These are phyloP conservation scores for Euplexia lucipara DNA, from an alignment of 2,888 invertebrate genomes.

Conservation along the genomic window DNA sequence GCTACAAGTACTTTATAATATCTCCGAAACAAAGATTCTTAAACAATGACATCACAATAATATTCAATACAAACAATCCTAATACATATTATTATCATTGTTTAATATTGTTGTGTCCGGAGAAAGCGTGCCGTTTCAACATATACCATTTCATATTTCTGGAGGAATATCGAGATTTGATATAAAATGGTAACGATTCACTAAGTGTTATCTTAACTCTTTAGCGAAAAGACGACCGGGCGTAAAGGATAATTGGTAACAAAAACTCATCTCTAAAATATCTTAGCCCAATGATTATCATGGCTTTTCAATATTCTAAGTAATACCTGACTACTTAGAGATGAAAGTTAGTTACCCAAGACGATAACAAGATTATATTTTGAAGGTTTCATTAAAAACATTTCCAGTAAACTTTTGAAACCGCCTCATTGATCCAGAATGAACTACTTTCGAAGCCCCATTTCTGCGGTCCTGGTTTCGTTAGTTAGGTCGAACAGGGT, in stretches of 20 bases:
- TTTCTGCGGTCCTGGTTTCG: conserved; percentile 24
- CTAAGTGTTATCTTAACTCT: conserved; percentile 31
- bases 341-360: conserved; percentile 13
- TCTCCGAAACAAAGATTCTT: not conserved
- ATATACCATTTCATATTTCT: conserved; percentile 4
- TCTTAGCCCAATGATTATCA: conserved; percentile 19
- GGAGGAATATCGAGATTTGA: conserved; percentile 14
- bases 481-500: conserved; percentile 26
- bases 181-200: conserved; percentile 33
- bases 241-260: conserved; percentile 35
- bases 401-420: conserved; percentile 16
- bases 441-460: conserved; percentile 37
- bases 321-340: not conserved
- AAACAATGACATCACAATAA: conserved; percentile 1
- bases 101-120: not conserved
- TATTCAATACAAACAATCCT: not conserved
- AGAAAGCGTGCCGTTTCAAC: not conserved
- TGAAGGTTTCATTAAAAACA: conserved; percentile 19
- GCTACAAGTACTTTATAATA: not conserved
- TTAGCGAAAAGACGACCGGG: conserved; percentile 16
- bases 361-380: conserved; percentile 24
- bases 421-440: conserved; percentile 27
- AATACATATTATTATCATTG: too few relatives aligned
- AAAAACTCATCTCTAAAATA: conserved; percentile 20
- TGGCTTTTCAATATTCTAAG: conserved; percentile 12